Base-by-base conservation (phyloP, 2,797 vertebrate genomes). In the Vultur gryphus region DNA sequence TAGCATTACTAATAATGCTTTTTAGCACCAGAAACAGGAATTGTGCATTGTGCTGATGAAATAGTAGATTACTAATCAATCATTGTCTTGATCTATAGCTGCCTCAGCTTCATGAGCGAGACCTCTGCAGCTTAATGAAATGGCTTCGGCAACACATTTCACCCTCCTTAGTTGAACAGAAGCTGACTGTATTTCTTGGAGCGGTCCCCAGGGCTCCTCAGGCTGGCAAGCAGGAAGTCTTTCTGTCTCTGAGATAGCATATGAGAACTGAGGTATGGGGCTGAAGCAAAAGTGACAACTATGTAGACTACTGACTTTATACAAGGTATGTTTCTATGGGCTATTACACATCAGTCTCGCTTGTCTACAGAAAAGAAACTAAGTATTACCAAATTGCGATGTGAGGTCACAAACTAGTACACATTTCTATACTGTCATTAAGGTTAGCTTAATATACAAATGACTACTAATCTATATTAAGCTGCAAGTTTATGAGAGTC, bases 121-220 rank as follows among this genome's bases (percentile, higher is more conserved):
- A 84, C 43, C 35, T 70, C 59, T 72, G 82, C 41, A 76, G 51
- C 67, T 91, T 59, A 66, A 90, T 24, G 37, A 55, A 93, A 76
- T 0, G 0, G 43, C 35, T 93, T 37, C 0, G 2, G 67, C 41
- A 51, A 79, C 66, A 24, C 0, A 0, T 71, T 67, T 65, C 8
- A 33, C 13, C 5, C 18, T 64, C 33, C 64, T n/a, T 28, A 7
- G 49, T 11, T 2, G 15, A 85, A 49, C 4, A 93, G 82, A 91
- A 84, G 51, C 61, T 52, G 73, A n/a, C 49, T 67, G 54, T 39
- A 29, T 43, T 93, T 44, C 84, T 23, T 28, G 33, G 31, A 79
- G n/a, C 1, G 3, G 54, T 65, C 82, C 49, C 41, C 0, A 1
- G 49, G 62, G 85, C 80, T 88, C 61, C 71, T 61, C n/a, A 31